Conservation (phyloP, 1,140 invertebrate genomes). For the Acyrthosiphon pisum region DNA sequence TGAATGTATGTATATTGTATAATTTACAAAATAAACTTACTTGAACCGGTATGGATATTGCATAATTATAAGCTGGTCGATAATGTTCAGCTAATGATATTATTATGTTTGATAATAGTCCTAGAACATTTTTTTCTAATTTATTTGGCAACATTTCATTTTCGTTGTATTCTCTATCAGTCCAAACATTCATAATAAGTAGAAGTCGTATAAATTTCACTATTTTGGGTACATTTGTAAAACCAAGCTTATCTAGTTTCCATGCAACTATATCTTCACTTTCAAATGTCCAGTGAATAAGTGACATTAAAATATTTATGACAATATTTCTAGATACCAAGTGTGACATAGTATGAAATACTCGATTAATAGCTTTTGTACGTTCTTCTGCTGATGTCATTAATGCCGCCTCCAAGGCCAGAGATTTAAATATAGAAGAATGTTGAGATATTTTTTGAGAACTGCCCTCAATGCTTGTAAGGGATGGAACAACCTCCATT, state of each 20-base stretch:
- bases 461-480: neutral
- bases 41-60: slow-evolving; percentile 29
- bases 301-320: slow-evolving; percentile 42
- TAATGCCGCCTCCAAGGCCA: slow-evolving; percentile 38
- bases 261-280: slow-evolving; percentile 33
- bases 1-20: neutral
- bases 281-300: slow-evolving; percentile 45
- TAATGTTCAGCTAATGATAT: slow-evolving; percentile 40
- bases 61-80: slow-evolving; percentile 35
- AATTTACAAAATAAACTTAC: neutral
- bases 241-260: slow-evolving; percentile 41
- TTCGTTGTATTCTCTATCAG: slow-evolving; percentile 46
- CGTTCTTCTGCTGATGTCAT: slow-evolving; percentile 47
- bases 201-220: slow-evolving; percentile 31
- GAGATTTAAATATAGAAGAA: slow-evolving; percentile 17
- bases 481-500: slow-evolving; percentile 18
- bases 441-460: neutral
- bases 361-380: slow-evolving; percentile 37
- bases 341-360: slow-evolving; percentile 41
- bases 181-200: slow-evolving; percentile 52
- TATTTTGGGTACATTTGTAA: slow-evolving; percentile 48
- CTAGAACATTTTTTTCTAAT: slow-evolving; percentile 34
- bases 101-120: slow-evolving; percentile 32
- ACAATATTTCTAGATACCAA: slow-evolving; percentile 54
- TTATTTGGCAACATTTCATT: slow-evolving; percentile 31